phyloP scores from a whole-genome alignment of 2,113 vertebrate species.

The Xiphophorus hellerii region DNA sequence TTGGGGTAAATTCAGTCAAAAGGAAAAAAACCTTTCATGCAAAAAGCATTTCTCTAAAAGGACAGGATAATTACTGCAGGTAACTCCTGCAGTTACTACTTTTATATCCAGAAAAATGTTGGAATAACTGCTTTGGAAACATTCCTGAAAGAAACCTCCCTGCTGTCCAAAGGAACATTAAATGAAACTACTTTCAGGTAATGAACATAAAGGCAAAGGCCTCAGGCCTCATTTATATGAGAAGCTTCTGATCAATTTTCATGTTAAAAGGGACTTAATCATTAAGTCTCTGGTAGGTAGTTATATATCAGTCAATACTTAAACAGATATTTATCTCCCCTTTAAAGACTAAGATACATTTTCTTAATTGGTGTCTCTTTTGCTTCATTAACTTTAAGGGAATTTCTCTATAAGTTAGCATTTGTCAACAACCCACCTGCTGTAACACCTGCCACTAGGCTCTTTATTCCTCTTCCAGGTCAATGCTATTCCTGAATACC shows the following conservation, averaged over 20 bases:
- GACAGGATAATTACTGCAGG: neutral
- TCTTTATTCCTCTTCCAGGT: too few relatives aligned
- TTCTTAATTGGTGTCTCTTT: too few relatives aligned
- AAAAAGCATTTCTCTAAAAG: neutral
- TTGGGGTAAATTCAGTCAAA: neutral
- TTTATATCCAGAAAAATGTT: neutral
- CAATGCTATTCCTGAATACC: too few relatives aligned
- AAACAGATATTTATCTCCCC: too few relatives aligned
- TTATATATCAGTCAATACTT: too few relatives aligned
- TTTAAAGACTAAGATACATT: too few relatives aligned
- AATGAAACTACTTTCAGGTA: neutral
- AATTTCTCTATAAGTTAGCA: too few relatives aligned
- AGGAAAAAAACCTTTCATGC: neutral
- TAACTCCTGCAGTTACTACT: neutral
- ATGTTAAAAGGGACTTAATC: neutral
- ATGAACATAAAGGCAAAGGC: neutral
- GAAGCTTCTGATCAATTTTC: neutral
- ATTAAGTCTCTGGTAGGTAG: neutral
- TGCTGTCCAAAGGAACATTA: neutral
- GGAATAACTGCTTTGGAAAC: neutral
- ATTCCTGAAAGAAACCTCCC: neutral
- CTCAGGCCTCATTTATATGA: neutral
- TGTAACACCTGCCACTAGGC: too few relatives aligned
- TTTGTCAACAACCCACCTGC: too few relatives aligned
- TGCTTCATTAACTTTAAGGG: too few relatives aligned